A percentile compares a stretch with the other conserved stretches of the same genome.
phyloP scores from a whole-genome alignment of 2,888 invertebrate genomes.

The Vanessa cardui region DNA sequence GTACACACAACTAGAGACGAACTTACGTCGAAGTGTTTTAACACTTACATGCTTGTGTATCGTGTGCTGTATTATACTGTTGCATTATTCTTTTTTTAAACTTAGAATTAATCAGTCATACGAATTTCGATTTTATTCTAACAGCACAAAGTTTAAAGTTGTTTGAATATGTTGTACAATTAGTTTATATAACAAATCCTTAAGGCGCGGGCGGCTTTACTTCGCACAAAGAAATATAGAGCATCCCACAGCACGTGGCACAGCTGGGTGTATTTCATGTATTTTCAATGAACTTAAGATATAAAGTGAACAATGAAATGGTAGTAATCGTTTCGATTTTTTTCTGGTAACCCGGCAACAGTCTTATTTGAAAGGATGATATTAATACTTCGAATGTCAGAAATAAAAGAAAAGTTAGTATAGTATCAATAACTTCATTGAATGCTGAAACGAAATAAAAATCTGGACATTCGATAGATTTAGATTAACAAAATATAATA shows the following conservation, averaged over 20 bases:
- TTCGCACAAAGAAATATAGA: slow-evolving; percentile 31
- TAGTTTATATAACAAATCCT: neutral
- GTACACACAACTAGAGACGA: neutral
- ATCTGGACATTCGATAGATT: no score
- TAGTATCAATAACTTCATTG: no score
- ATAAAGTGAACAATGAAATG: slow-evolving; percentile 12
- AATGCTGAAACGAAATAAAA: no score
- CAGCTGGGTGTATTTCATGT: slow-evolving; percentile 35
- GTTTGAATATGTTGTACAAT: neutral
- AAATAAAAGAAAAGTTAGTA: no score
- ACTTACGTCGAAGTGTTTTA: neutral
- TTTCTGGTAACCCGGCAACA: neutral
- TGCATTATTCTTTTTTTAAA: slow-evolving; percentile 17
- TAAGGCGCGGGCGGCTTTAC: slow-evolving; percentile 29
- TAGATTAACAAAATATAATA: no score
- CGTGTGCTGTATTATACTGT: neutral
- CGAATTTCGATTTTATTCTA: neutral
- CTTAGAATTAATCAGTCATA: neutral
- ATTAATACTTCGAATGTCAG: neutral
- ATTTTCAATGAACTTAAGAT: slow-evolving; percentile 14
- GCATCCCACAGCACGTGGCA: slow-evolving; percentile 35
- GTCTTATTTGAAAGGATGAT: neutral
- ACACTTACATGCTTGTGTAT: neutral
- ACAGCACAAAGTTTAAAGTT: neutral
- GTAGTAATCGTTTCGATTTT: neutral